Percentiles rank a stretch among this genome's conserved stretches.
Conservation (phyloP, 2,113 vertebrate species). For the Colinus virginianus region DNA sequence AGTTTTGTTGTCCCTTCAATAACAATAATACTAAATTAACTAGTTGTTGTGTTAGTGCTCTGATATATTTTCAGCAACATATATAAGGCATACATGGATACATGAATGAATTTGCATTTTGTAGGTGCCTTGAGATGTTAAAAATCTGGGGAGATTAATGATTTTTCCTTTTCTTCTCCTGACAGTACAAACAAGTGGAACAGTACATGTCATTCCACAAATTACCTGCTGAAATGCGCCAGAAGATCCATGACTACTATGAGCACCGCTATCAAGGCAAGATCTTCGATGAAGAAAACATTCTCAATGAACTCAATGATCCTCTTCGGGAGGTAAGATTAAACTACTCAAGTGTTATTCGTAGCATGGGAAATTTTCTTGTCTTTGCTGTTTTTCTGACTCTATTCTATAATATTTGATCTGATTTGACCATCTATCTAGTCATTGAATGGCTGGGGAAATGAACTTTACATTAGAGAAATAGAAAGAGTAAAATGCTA, state of each 20-base stretch:
- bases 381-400: background rate
- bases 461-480: background rate
- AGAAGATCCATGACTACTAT: slow-evolving; percentile 99
- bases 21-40: background rate
- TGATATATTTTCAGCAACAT: background rate
- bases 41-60: background rate
- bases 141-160: background rate
- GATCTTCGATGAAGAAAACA: slow-evolving; percentile 98
- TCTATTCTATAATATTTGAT: background rate
- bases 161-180: slow-evolving; percentile 44
- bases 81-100: background rate
- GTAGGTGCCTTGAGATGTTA: background rate
- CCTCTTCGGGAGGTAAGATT: slow-evolving; percentile 94
- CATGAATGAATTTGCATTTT: background rate
- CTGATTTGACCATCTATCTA: background rate
- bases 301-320: slow-evolving; percentile 97
- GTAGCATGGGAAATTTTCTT: accelerated
- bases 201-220: slow-evolving; percentile 99
- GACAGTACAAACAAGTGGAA: slow-evolving; percentile 98
- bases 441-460: background rate
- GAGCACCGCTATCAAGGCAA: slow-evolving; percentile 99
- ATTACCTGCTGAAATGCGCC: slow-evolving; percentile 96
- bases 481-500: background rate
- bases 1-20: background rate
- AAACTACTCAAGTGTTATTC: background rate